Conservation (phyloP, 2,888 invertebrate species). For the Metacarcinus magister region DNA sequence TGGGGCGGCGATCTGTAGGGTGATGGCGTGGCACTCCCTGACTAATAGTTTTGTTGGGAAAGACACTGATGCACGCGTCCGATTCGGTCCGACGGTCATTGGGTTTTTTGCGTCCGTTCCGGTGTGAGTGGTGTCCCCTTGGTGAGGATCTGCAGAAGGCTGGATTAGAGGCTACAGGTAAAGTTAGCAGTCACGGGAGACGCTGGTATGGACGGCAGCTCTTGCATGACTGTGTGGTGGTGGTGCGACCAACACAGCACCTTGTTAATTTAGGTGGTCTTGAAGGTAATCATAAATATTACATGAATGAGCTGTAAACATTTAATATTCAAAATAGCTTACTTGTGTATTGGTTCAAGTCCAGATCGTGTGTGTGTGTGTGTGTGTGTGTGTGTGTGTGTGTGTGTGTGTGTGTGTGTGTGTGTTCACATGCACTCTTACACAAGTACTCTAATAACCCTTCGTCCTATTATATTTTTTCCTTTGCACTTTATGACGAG, state of each 20-base stretch:
- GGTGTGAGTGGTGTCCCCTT: background rate
- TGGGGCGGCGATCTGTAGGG: background rate
- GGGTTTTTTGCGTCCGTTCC: background rate
- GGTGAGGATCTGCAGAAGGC: background rate
- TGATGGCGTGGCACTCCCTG: background rate
- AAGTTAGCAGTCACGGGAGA: background rate
- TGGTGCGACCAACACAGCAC: background rate
- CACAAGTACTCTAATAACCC: background rate
- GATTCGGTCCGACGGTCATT: background rate
- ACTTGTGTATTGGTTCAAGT: background rate
- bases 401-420: conserved; percentile 36
- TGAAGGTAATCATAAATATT: background rate
- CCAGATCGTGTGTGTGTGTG: background rate
- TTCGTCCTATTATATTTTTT: background rate
- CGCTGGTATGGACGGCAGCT: background rate
- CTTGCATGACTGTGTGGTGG: background rate
- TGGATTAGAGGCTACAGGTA: background rate
- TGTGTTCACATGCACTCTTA: background rate
- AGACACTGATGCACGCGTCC: background rate
- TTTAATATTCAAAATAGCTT: background rate
- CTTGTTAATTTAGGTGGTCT: background rate
- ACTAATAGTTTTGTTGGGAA: background rate
- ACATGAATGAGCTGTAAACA: background rate
- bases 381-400: conserved; percentile 11
- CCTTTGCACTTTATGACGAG: background rate